A percentile compares a stretch with the other conserved stretches of the same genome.
Conservation (phyloP, 2,113 vertebrate genomes). For the Corythaeola cristata region DNA sequence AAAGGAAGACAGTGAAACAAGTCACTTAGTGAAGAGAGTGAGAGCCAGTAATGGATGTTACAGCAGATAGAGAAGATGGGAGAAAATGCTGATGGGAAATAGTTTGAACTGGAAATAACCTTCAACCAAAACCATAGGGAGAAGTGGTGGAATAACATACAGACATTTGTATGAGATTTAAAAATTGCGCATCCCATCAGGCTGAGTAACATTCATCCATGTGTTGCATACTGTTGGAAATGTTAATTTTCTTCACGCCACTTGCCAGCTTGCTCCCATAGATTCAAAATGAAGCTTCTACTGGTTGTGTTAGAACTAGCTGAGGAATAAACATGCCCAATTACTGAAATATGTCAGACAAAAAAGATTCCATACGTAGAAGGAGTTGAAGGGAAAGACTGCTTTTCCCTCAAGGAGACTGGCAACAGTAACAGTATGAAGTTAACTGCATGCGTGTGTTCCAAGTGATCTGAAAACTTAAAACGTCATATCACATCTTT, state of each 20-base stretch:
- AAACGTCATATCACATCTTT: neutral
- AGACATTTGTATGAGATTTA: neutral
- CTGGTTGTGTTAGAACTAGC: slow-evolving; percentile 43
- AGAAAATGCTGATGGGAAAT: neutral
- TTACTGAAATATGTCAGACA: slow-evolving; percentile 63
- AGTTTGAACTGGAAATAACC: neutral
- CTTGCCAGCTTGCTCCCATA: slow-evolving; percentile 32
- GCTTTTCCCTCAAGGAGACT: slow-evolving; percentile 34
- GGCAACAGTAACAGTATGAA: neutral
- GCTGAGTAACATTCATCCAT: slow-evolving; percentile 35
- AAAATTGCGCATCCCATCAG: neutral
- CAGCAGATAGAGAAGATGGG: neutral
- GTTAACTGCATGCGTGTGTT: slow-evolving; percentile 4
- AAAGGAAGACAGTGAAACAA: neutral
- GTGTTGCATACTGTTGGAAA: neutral
- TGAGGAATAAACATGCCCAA: slow-evolving; percentile 34
- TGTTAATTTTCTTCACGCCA: slow-evolving; percentile 40
- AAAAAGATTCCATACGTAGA: slow-evolving; percentile 14
- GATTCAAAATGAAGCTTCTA: slow-evolving; percentile 36
- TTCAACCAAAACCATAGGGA: neutral
- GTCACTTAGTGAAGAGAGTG: neutral
- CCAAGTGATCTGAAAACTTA: slow-evolving; percentile 19
- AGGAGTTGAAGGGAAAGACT: neutral
- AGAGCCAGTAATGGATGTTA: neutral
- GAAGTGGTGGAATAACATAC: neutral